phyloP scores from a whole-genome alignment of 2,113 vertebrate genomes.

The Paralichthys olivaceus region DNA sequence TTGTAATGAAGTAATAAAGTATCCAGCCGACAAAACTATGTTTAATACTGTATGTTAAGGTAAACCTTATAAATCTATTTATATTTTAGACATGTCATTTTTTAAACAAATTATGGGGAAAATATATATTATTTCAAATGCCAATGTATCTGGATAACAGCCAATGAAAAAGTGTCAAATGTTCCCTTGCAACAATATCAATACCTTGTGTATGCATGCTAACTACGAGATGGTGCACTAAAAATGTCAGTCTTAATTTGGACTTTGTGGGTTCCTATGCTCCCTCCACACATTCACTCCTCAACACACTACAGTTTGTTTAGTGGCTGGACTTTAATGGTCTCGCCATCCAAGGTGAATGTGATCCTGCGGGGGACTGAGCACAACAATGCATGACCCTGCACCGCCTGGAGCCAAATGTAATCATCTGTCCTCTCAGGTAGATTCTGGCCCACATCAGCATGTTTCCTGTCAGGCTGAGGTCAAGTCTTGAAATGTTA shows the following conservation, averaged over 20 bases:
- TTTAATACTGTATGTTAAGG: no score
- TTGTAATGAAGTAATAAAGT: no score
- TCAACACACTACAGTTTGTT: not conserved
- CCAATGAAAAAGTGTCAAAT: not conserved
- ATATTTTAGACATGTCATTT: no score
- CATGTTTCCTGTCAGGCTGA: conserved; percentile 5
- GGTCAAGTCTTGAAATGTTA: not conserved
- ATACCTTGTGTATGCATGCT: not conserved
- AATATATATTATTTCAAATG: no score
- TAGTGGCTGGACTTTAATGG: not conserved
- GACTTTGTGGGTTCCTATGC: not conserved
- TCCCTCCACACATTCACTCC: not conserved
- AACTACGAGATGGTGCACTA: not conserved
- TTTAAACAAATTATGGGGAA: not conserved
- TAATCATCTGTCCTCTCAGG: conserved; percentile 31
- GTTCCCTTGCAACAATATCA: no score
- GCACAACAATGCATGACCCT: conserved; percentile 9
- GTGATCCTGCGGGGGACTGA: conserved; percentile 17
- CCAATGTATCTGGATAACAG: not conserved
- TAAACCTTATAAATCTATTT: no score
- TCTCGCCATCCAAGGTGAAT: conserved; percentile 5
- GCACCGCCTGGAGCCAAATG: conserved; percentile 7
- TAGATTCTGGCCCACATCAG: conserved; percentile 24
- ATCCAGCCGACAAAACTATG: no score
- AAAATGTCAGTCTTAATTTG: not conserved